Percentiles rank a stretch among this genome's conserved stretches.
phyloP scores from a whole-genome alignment of 2,797 vertebrate genomes.

The Knipowitschia caucasica region DNA sequence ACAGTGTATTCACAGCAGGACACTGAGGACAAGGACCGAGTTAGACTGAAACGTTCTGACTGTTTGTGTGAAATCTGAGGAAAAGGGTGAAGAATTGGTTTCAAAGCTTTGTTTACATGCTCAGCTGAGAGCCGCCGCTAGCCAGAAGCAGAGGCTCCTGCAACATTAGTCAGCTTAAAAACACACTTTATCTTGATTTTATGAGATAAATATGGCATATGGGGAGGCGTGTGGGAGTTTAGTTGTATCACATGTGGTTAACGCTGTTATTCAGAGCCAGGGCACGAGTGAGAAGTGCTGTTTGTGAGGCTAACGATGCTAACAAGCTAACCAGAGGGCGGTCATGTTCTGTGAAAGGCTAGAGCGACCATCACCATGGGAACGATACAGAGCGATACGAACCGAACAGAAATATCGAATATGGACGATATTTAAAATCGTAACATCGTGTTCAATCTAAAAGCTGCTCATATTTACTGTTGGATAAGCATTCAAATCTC shows the following conservation, averaged over 20 bases:
- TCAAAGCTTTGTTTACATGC: constrained; percentile 3
- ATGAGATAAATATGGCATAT: neutral
- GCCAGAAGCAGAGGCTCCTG: no score
- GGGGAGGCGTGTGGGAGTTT: neutral
- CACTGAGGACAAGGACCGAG: no score
- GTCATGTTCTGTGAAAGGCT: no score
- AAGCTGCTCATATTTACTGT: neutral
- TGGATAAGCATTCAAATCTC: no score
- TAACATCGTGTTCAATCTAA: no score
- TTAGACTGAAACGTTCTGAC: no score
- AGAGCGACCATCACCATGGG: no score
- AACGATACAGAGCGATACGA: no score
- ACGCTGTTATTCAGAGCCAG: neutral
- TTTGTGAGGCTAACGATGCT: neutral
- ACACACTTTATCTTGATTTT: rapidly evolving
- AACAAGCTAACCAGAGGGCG: no score
- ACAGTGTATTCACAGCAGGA: no score
- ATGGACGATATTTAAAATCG: no score
- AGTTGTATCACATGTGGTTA: neutral
- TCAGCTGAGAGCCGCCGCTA: neutral
- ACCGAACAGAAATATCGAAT: no score
- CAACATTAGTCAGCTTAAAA: rapidly evolving
- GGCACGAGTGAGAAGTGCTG: constrained; percentile 35
- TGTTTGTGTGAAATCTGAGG: neutral
- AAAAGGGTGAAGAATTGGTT: neutral